Conservation (phyloP, 2,797 vertebrate species). For the Kryptopterus vitreolus region DNA sequence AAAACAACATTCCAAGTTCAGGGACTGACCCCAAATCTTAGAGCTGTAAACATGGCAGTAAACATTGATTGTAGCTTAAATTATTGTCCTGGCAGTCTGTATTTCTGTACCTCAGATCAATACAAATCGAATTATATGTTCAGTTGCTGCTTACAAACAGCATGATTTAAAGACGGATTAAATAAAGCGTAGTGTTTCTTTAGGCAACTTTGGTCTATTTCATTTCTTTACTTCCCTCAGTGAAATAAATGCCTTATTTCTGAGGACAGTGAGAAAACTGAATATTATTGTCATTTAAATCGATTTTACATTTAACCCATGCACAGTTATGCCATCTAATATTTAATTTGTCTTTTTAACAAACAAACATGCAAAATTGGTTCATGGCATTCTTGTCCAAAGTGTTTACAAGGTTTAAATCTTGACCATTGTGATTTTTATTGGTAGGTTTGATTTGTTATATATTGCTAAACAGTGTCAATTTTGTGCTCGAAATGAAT, state of each 20-base stretch:
- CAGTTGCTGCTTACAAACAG: not conserved
- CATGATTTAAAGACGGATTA: not conserved
- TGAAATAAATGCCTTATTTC: not conserved
- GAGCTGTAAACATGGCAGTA: not conserved
- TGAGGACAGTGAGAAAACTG: not conserved
- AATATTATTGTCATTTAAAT: not conserved
- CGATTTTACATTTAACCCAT: not conserved
- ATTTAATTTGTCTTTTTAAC: not conserved
- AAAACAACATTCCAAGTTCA: not conserved
- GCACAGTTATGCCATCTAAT: not conserved
- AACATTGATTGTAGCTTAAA: not conserved
- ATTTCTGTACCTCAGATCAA: slow-evolving; percentile 3
- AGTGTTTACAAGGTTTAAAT: no score
- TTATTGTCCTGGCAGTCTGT: slow-evolving; percentile 5
- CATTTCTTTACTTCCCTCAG: not conserved
- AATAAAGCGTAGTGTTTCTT: not conserved
- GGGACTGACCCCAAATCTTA: not conserved
- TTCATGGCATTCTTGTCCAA: not conserved
- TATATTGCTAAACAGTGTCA: not conserved
- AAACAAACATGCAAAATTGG: not conserved
- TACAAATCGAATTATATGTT: slow-evolving; percentile 3
- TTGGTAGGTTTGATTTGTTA: not conserved
- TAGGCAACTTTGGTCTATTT: not conserved
- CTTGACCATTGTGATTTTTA: no score
- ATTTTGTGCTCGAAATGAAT: no score